phyloP scores from a whole-genome alignment of 2,888 invertebrate species.

The Eurytoma adleriae region DNA sequence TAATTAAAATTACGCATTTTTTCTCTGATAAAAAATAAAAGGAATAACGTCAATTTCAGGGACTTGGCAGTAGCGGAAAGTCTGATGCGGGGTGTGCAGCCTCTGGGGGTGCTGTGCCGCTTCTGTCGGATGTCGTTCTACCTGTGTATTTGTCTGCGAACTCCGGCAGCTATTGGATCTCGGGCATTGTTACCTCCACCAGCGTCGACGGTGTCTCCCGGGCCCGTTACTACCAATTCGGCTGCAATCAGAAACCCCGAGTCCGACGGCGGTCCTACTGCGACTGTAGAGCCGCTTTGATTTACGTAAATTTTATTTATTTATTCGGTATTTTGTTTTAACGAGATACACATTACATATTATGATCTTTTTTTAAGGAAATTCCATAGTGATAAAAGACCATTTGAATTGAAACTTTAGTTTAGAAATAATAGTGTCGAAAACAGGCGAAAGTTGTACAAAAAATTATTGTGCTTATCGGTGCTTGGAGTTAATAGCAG shows the following conservation, averaged over 20 bases:
- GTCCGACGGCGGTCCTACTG: background rate
- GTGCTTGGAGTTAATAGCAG: too few species aligned
- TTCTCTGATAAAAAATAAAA: too few species aligned
- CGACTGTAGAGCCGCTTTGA: background rate
- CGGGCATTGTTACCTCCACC: background rate
- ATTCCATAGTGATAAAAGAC: too few species aligned
- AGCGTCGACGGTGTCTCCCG: background rate
- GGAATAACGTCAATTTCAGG: conserved; percentile 6
- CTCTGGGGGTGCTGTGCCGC: conserved; percentile 30
- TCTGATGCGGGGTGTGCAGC: conserved; percentile 41
- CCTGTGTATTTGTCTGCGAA: conserved; percentile 38
- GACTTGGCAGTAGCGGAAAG: conserved; percentile 49
- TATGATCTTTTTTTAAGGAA: too few species aligned
- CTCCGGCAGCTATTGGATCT: background rate
- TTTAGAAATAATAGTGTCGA: too few species aligned
- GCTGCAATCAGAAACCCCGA: background rate
- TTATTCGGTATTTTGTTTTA: too few species aligned
- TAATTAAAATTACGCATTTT: too few species aligned
- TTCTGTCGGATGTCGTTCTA: conserved; percentile 48
- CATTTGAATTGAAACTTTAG: too few species aligned
- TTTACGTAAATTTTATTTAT: background rate
- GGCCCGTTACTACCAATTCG: background rate
- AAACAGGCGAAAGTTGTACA: too few species aligned
- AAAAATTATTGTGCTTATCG: too few species aligned
- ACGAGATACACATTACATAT: too few species aligned